Evolutionary conservation across 92 coral and sea anemone genomes (phyloP).

Genomic region (Scolanthus callimorphus): DNA sequence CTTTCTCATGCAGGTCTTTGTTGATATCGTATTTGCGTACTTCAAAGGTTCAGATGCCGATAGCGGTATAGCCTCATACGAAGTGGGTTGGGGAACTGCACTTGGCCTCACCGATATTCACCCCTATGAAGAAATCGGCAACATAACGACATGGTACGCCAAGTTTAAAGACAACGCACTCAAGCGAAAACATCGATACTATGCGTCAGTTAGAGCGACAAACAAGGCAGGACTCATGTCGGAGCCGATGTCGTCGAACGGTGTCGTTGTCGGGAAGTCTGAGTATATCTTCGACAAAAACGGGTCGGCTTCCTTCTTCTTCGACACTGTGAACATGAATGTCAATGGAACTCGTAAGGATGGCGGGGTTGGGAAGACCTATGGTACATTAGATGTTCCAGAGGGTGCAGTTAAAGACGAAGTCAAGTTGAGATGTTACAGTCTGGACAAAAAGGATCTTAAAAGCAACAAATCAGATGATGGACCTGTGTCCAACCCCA

Average conservation of each 20-base stretch:
- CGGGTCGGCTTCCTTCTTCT: constrained; percentile 78
- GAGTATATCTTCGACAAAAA: constrained; percentile 84
- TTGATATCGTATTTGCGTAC: constrained; percentile 85
- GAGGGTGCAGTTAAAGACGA: constrained; percentile 80
- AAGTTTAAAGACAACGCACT: constrained; percentile 76
- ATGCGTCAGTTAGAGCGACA: constrained; percentile 83
- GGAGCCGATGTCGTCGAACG: constrained; percentile 73
- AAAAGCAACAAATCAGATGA: constrained; percentile 69
- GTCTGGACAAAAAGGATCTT: constrained; percentile 49
- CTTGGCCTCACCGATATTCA: constrained; percentile 66
- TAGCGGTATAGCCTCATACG: constrained; percentile 87
- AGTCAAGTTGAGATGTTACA: constrained; percentile 71
- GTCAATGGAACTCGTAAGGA: constrained; percentile 69
- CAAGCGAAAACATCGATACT: constrained; percentile 57
- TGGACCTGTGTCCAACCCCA: constrained; percentile 78
- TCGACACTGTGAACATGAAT: constrained; percentile 78
- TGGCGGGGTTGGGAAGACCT: constrained; percentile 77
- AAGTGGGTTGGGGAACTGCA: constrained; percentile 96
- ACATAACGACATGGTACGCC: constrained; percentile 85
- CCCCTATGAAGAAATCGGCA: constrained; percentile 85
- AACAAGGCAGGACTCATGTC: constrained; percentile 92
- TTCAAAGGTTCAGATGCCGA: constrained; percentile 81
- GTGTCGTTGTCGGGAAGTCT: constrained; percentile 93
- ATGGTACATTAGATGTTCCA: constrained; percentile 82
- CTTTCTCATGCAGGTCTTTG: constrained; percentile 41